phyloP scores from a whole-genome alignment of 2,888 invertebrate genomes.

The Caenorhabditis becei region DNA sequence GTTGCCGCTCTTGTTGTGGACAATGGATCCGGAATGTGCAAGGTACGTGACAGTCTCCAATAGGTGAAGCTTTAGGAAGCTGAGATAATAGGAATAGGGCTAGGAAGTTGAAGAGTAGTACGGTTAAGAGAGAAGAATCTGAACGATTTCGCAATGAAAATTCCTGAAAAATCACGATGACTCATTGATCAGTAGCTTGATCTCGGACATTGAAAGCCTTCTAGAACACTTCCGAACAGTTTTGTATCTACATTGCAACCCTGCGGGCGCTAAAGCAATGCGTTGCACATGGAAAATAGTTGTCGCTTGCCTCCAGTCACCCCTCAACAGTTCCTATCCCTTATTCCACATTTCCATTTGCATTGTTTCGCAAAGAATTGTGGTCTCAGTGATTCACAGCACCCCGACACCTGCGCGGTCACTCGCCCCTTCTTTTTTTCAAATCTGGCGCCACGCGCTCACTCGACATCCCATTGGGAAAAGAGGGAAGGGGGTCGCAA shows the following conservation, averaged over 20 bases:
- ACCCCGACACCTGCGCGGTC: constrained; percentile 51
- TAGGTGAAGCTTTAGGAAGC: not conserved
- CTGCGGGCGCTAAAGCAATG: too few species aligned
- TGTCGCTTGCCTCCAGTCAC: not conserved
- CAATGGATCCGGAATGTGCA: constrained; percentile 85
- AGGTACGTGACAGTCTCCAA: constrained; percentile 79
- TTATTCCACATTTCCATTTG: constrained; percentile 28
- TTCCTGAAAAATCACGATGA: too few species aligned
- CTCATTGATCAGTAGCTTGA: too few species aligned
- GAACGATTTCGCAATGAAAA: constrained; percentile 9
- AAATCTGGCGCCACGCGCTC: constrained; percentile 51
- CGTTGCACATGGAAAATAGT: not conserved
- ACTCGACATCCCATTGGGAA: constrained; percentile 51
- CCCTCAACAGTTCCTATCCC: constrained; percentile 20
- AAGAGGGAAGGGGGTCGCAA: constrained; percentile 31
- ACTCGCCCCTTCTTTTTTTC: constrained; percentile 36
- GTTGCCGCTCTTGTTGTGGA: constrained; percentile 76
- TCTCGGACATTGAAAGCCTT: too few species aligned
- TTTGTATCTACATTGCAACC: too few species aligned
- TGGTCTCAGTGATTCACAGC: constrained; percentile 49
- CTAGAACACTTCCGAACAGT: too few species aligned
- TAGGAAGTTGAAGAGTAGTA: not conserved
- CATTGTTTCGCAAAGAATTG: constrained; percentile 47
- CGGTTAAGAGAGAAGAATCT: not conserved
- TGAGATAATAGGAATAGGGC: not conserved